phyloP scores from a whole-genome alignment of 2,797 vertebrate genomes.

The Sphaeramia orbicularis region DNA sequence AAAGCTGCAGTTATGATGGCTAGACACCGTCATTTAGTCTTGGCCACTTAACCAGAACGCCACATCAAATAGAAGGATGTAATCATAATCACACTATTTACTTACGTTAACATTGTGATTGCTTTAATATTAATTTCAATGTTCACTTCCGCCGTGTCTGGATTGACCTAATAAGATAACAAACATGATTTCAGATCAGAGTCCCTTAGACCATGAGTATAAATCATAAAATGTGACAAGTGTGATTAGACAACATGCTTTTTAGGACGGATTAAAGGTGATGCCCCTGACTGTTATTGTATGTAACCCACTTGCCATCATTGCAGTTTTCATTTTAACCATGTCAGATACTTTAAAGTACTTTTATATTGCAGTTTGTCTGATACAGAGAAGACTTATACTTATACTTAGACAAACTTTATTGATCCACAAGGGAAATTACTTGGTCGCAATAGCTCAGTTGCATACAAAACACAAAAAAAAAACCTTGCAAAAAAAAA shows the following conservation, averaged over 20 bases:
- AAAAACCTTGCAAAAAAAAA: too few species aligned
- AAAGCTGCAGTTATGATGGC: conserved; percentile 33
- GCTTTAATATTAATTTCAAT: too few species aligned
- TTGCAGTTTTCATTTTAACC: neutral
- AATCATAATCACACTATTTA: too few species aligned
- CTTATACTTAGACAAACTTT: too few species aligned
- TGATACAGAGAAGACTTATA: too few species aligned
- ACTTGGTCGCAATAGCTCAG: too few species aligned
- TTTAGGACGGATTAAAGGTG: conserved; percentile 4
- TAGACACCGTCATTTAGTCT: conserved; percentile 33
- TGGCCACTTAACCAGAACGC: conserved; percentile 2
- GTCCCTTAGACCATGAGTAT: neutral
- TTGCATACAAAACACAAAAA: too few species aligned
- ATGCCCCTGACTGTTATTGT: neutral
- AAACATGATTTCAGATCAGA: conserved; percentile 35
- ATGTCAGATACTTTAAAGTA: neutral
- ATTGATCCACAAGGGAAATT: too few species aligned
- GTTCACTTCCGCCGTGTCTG: neutral
- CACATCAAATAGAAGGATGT: neutral
- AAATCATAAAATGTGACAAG: conserved; percentile 29
- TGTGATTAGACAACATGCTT: conserved; percentile 33
- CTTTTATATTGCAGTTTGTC: neutral
- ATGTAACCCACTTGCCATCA: neutral
- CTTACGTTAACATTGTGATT: too few species aligned
- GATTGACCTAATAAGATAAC: conserved; percentile 23